Percentiles rank a stretch among this genome's conserved stretches.
Conservation (phyloP, 2,113 vertebrate species). For the Romanogobio albipinnatus region DNA sequence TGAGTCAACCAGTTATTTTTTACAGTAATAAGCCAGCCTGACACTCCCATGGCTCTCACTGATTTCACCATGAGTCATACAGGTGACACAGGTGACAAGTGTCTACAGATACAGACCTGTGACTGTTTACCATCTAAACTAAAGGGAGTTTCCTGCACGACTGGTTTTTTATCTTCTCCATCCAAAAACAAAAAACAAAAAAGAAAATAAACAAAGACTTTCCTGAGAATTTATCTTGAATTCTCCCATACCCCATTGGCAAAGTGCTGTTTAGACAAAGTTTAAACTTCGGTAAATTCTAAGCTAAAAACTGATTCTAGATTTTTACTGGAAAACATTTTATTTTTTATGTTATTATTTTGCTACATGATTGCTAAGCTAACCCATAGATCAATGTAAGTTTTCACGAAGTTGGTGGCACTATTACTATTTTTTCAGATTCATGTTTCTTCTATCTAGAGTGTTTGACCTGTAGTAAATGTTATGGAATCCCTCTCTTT, state of each 20-base stretch:
- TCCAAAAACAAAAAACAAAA: not conserved
- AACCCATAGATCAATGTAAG: no score
- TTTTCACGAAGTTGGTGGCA: no score
- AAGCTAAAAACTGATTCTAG: no score
- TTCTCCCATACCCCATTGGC: not conserved
- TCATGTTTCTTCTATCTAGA: not conserved
- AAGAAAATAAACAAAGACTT: not conserved
- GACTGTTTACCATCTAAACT: slow-evolving; percentile 36
- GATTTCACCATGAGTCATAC: slow-evolving; percentile 47
- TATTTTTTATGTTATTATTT: not conserved
- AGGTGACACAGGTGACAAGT: slow-evolving; percentile 27
- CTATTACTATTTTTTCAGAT: not conserved
- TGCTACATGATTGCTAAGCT: no score
- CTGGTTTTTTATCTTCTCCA: slow-evolving; percentile 44
- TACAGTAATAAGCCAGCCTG: not conserved
- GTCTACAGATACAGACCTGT: slow-evolving; percentile 29
- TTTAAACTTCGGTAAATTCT: not conserved
- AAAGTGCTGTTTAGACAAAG: not conserved
- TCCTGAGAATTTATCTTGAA: not conserved
- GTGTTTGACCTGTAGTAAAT: not conserved
- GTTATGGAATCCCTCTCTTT: not conserved
- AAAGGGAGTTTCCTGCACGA: slow-evolving; percentile 54
- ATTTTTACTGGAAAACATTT: not conserved
- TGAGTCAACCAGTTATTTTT: no score
- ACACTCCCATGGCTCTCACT: not conserved